Percentiles rank a stretch among this genome's conserved stretches.
These are phyloP conservation scores for Setipinna tenuifilis DNA, from an alignment of 2,797 vertebrate genomes.

Conservation along the genomic window DNA sequence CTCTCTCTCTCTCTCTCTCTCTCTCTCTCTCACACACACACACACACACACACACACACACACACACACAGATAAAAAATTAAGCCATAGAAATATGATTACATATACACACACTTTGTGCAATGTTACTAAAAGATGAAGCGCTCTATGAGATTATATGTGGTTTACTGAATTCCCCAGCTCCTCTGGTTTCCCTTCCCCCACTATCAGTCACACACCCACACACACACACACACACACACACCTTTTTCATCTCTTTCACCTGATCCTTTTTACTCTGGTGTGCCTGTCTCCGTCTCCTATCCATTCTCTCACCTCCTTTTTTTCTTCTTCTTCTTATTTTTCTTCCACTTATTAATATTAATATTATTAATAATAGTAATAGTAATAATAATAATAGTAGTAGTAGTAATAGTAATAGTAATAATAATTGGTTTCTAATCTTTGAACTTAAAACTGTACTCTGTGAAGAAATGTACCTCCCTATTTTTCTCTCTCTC, in stretches of 20 bases:
- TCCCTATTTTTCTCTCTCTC: too few species aligned
- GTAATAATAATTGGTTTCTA: too few species aligned
- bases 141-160: conserved; percentile 44
- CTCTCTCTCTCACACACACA: background rate
- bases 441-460: too few species aligned
- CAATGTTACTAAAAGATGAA: conserved; percentile 29
- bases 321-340: too few species aligned
- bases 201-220: conserved; percentile 34
- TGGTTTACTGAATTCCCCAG: conserved; percentile 18
- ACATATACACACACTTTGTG: background rate
- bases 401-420: too few species aligned
- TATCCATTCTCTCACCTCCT: too few species aligned
- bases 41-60: conserved; percentile 13
- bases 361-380: too few species aligned
- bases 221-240: background rate
- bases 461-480: too few species aligned
- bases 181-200: background rate
- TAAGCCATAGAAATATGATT: too few species aligned
- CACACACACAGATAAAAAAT: background rate
- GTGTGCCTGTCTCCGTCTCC: conserved; percentile 13
- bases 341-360: too few species aligned
- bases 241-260: conserved; percentile 17
- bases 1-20: background rate
- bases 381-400: too few species aligned
- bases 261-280: background rate